Conservation (phyloP, 2,113 vertebrate genomes). For the Thalassarche chlororhynchos region DNA sequence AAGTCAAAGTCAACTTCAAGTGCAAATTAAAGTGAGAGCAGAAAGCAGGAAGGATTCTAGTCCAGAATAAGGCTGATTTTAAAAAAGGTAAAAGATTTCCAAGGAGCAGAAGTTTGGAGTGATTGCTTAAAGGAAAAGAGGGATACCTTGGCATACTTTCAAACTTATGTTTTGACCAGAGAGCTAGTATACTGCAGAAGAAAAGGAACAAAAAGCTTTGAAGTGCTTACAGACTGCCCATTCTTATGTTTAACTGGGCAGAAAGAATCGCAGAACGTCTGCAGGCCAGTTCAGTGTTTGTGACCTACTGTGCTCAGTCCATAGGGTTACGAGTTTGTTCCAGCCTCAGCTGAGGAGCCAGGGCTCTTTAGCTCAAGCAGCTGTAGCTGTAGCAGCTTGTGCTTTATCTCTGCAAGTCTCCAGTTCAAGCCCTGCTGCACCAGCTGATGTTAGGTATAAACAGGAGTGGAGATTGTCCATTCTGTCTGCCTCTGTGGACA, state of each 20-base stretch:
- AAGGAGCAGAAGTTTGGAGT: background rate
- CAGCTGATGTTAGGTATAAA: background rate
- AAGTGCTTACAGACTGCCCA: background rate
- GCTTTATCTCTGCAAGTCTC: background rate
- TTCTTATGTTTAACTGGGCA: background rate
- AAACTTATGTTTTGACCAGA: background rate
- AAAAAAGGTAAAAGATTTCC: background rate
- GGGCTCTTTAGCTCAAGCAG: background rate
- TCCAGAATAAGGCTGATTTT: background rate
- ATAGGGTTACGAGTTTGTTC: background rate
- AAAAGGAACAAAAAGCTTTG: background rate
- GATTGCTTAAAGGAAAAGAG: background rate
- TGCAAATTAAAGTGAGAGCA: background rate
- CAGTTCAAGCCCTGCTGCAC: background rate
- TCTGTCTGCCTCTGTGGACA: background rate
- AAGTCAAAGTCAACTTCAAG: background rate
- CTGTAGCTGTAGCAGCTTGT: background rate
- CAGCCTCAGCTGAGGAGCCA: background rate
- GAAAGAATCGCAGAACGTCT: background rate
- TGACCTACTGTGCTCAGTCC: background rate
- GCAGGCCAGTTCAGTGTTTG: background rate
- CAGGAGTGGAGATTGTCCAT: background rate
- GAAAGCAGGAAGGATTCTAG: background rate
- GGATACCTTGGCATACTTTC: background rate
- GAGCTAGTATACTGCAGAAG: background rate